These are phyloP conservation scores for Leucoraja erinaceus DNA, from an alignment of 2,113 vertebrate genomes.

Conservation along the genomic window DNA sequence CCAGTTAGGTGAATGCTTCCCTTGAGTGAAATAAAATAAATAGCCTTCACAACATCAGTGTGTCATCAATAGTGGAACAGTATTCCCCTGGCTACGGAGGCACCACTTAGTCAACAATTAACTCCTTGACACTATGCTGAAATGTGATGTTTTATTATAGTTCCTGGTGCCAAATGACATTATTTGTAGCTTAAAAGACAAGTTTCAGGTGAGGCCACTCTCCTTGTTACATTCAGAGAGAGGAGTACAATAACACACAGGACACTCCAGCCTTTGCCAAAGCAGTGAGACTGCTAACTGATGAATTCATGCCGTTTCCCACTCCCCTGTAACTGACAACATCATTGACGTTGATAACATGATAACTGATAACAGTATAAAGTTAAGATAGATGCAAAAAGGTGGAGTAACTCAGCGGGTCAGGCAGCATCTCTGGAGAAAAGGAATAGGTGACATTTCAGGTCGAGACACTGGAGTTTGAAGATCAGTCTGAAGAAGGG, in stretches of 20 bases:
- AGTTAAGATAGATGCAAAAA: too few relatives aligned
- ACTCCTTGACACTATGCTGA: not conserved
- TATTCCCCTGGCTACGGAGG: not conserved
- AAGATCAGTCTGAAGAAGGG: too few relatives aligned
- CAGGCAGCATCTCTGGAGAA: too few relatives aligned
- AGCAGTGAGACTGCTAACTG: not conserved
- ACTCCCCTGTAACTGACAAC: not conserved
- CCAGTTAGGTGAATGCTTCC: not conserved
- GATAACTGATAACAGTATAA: too few relatives aligned
- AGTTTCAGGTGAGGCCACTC: not conserved
- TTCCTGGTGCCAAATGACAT: not conserved
- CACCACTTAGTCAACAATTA: slow-evolving; percentile 4
- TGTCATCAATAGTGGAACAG: not conserved
- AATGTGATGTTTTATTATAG: not conserved
- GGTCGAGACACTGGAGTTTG: too few relatives aligned
- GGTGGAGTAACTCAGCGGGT: too few relatives aligned
- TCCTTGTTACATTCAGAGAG: not conserved
- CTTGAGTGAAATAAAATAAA: slow-evolving; percentile 2
- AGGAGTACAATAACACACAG: not conserved
- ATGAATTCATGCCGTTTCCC: too few relatives aligned
- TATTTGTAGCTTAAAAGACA: not conserved
- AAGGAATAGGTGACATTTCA: too few relatives aligned
- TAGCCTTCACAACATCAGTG: not conserved
- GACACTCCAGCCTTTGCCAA: not conserved
- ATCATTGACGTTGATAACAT: too few relatives aligned